A percentile compares a stretch with the other conserved stretches of the same genome.
phyloP scores from a whole-genome alignment of 2,797 vertebrate genomes.

The Pampus argenteus region DNA sequence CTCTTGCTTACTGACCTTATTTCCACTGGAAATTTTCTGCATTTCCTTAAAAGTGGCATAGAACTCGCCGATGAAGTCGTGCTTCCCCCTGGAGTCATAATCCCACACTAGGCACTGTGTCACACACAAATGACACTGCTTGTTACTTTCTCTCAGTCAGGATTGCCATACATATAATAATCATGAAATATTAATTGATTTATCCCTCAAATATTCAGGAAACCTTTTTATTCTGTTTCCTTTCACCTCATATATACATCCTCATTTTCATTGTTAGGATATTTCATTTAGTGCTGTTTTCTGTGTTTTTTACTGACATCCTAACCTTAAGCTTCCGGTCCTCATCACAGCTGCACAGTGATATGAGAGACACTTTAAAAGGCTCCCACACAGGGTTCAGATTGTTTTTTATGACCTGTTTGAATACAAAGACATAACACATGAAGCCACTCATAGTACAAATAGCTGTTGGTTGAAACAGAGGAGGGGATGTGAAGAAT shows the following conservation, averaged over 20 bases:
- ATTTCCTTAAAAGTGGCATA: constrained; percentile 94
- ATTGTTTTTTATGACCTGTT: constrained; percentile 96
- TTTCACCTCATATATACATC: background rate
- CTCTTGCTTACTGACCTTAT: constrained; percentile 86
- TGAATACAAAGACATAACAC: background rate
- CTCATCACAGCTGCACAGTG: constrained; percentile 95
- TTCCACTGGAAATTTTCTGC: constrained; percentile 90
- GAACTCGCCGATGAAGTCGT: constrained; percentile 98
- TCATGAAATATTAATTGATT: background rate
- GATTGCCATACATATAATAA: constrained; percentile 5
- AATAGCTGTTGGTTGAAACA: constrained; percentile 11
- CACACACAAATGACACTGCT: constrained; percentile 51
- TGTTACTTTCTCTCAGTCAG: constrained; percentile 12
- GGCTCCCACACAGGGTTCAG: constrained; percentile 96
- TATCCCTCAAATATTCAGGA: background rate
- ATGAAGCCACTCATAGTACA: constrained; percentile 17
- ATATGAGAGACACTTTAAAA: constrained; percentile 96
- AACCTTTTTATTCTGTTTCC: background rate
- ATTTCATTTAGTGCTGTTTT: constrained; percentile 2
- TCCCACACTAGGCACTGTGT: constrained; percentile 94
- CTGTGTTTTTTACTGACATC: constrained; percentile 12
- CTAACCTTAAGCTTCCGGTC: constrained; percentile 92
- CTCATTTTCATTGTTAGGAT: background rate
- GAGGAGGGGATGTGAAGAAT: constrained; percentile 17
- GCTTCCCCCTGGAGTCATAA: constrained; percentile 95